A percentile compares a stretch with the other conserved stretches of the same genome.
Evolutionary conservation across 2,113 vertebrate species (phyloP).

Genomic region (Calidris pugnax): DNA sequence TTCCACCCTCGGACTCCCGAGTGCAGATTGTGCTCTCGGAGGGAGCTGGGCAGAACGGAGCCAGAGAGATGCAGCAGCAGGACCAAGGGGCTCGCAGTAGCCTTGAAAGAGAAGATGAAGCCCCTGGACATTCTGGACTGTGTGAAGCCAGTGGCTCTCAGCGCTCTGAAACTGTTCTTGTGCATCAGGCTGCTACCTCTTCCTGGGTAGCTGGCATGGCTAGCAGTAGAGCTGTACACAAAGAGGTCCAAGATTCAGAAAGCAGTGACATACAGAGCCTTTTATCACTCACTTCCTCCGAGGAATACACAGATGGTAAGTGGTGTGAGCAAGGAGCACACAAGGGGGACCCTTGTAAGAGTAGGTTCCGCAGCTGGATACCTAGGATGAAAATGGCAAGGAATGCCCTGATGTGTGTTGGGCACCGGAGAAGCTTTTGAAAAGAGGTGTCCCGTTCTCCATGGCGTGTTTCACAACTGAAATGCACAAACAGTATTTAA

Average conservation of each 20-base stretch:
- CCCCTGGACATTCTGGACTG: slow-evolving; percentile 76
- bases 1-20: slow-evolving; percentile 83
- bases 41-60: slow-evolving; percentile 69
- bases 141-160: slow-evolving; percentile 85
- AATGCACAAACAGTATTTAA: not conserved
- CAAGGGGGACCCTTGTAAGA: not conserved
- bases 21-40: slow-evolving; percentile 95
- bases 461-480: not conserved
- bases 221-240: slow-evolving; percentile 72
- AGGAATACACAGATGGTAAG: slow-evolving; percentile 95
- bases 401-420: not conserved
- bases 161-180: slow-evolving; percentile 89
- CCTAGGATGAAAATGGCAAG: not conserved
- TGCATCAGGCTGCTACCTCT: slow-evolving; percentile 84
- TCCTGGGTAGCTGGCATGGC: slow-evolving; percentile 87
- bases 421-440: not conserved
- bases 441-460: not conserved
- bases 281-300: slow-evolving; percentile 88
- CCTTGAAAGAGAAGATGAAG: slow-evolving; percentile 78
- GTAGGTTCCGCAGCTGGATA: not conserved
- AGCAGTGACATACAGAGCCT: slow-evolving; percentile 96
- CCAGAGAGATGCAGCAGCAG: slow-evolving; percentile 63
- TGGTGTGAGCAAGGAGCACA: not conserved
- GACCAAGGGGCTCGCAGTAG: slow-evolving; percentile 63
- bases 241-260: slow-evolving; percentile 87